phyloP scores from a whole-genome alignment of 2,113 vertebrate species.

The Perognathus longimembris region DNA sequence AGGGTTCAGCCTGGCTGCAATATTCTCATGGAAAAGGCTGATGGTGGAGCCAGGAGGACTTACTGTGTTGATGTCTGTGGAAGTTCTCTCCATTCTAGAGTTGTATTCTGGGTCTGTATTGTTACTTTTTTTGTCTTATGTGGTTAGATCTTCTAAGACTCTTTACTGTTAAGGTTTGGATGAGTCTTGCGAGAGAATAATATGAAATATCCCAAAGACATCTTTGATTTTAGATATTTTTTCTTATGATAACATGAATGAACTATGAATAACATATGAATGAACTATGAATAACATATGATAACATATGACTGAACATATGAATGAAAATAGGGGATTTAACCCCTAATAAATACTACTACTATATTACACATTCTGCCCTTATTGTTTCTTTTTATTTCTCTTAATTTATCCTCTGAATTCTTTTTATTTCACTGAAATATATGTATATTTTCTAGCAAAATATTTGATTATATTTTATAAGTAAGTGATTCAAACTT shows the following conservation, averaged over 20 bases:
- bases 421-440: conserved; percentile 14
- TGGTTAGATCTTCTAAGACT: neutral
- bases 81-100: neutral
- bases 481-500: neutral
- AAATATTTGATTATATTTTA: neutral
- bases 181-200: neutral
- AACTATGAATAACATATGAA: neutral
- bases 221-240: neutral
- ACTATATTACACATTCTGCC: neutral
- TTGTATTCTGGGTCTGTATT: neutral
- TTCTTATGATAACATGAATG: neutral
- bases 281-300: neutral
- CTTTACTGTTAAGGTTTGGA: neutral
- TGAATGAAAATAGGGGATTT: neutral
- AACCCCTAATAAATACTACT: neutral
- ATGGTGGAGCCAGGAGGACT: neutral
- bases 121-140: neutral
- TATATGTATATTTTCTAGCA: neutral
- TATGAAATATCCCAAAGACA: neutral
- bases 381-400: neutral
- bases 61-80: neutral
- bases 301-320: neutral
- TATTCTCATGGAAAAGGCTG: neutral
- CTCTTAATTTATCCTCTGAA: neutral
- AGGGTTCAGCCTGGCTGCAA: neutral